These are phyloP conservation scores for Oncorhynchus gorbuscha DNA, from an alignment of 2,113 vertebrate genomes.

Conservation along the genomic window DNA sequence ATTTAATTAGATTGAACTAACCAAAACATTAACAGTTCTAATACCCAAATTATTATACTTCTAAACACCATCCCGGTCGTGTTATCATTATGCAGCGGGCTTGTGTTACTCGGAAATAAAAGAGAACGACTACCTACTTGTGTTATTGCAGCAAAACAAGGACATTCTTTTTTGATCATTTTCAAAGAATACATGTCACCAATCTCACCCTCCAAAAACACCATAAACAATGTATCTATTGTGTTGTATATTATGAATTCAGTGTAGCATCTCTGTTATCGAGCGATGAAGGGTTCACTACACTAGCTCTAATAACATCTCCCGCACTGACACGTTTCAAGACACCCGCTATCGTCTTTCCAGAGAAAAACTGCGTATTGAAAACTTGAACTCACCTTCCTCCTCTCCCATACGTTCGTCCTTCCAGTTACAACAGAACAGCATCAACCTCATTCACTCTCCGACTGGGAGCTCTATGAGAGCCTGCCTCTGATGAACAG, in stretches of 20 bases:
- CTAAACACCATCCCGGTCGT: no score
- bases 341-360: not conserved
- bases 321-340: slow-evolving; percentile 14
- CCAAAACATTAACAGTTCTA: no score
- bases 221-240: not conserved
- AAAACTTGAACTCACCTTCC: slow-evolving; percentile 67
- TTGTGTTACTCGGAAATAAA: not conserved
- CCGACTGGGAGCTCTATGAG: slow-evolving; percentile 56
- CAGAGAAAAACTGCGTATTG: slow-evolving; percentile 3
- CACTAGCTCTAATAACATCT: slow-evolving; percentile 8
- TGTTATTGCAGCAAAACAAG: slow-evolving; percentile 25
- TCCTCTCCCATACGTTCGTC: slow-evolving; percentile 95
- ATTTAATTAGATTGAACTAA: no score
- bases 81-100: no score
- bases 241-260: not conserved
- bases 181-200: not conserved
- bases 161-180: not conserved
- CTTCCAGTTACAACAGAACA: slow-evolving; percentile 94
- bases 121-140: slow-evolving; percentile 1
- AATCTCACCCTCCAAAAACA: not conserved
- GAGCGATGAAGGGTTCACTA: not conserved
- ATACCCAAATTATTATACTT: no score
- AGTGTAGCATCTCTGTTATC: not conserved
- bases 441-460: slow-evolving; percentile 91
- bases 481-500: slow-evolving; percentile 55